A percentile compares a stretch with the other conserved stretches of the same genome.
Conservation (phyloP, 2,113 vertebrate species). For the Gobio gobio region DNA sequence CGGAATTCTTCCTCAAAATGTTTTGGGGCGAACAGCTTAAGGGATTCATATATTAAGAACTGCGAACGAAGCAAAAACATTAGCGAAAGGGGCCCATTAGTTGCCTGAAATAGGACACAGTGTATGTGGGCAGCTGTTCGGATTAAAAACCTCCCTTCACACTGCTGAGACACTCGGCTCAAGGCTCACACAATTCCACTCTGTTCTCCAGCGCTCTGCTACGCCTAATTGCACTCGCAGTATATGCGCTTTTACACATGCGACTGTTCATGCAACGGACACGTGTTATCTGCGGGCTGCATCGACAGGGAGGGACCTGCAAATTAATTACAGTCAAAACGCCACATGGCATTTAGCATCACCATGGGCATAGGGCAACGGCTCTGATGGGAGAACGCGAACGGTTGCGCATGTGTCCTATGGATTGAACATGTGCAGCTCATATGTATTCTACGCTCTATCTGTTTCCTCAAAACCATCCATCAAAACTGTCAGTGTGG, state of each 20-base stretch:
- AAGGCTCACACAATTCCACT: constrained; percentile 59
- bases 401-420: not conserved
- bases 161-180: constrained; percentile 18
- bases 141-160: constrained; percentile 34
- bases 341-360: constrained; percentile 55
- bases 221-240: constrained; percentile 62
- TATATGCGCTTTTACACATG: constrained; percentile 27
- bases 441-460: constrained; percentile 60
- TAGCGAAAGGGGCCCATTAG: constrained; percentile 37
- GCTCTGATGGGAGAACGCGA: not conserved
- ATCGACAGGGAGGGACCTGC: constrained; percentile 58
- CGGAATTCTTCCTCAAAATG: constrained; percentile 22
- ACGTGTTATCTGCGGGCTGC: constrained; percentile 28
- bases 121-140: constrained; percentile 20
- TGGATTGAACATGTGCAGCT: constrained; percentile 63
- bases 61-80: constrained; percentile 40
- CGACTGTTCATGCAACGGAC: constrained; percentile 35
- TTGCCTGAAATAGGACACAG: constrained; percentile 45
- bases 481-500: constrained; percentile 55
- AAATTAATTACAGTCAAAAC: constrained; percentile 65
- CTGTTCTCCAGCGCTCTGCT: constrained; percentile 69
- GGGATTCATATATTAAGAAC: constrained; percentile 16
- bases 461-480: constrained; percentile 47
- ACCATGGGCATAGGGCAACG: constrained; percentile 46
- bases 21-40: constrained; percentile 29